Base-by-base conservation (phyloP, 1,140 invertebrate genomes). In the Drosophila nannoptera region DNA sequence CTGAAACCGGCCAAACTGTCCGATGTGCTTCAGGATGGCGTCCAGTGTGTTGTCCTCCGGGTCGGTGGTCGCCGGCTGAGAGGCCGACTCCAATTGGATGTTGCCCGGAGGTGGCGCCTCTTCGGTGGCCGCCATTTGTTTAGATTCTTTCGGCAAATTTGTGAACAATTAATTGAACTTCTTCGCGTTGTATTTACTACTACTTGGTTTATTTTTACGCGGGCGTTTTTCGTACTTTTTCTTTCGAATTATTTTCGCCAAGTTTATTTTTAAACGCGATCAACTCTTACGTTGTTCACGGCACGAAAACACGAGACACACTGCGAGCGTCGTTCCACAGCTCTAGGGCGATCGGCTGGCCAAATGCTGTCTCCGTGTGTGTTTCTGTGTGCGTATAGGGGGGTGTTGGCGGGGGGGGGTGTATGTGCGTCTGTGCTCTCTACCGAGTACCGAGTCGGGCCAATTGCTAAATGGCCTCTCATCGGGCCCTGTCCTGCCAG, bases 1-100 rank as follows among this genome's bases (percentile, higher is more conserved):
- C 78, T 93, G 93, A 82, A 91, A 93, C 55, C 81, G 82, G 11
- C 93, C 92, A 56, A 93, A 92, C 61, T 91, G 90, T 0, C 92
- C 92, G 88, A 65, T 90, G 76, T 69, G 91, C 71, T 58, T 91
- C 71, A 55, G 73, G 61, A 78, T 92, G 90, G 70, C 66, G 43
- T 89, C 87, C 4, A 89, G 64, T 4, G 78, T 81, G 7, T 77
- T 61, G 2, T 89, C 84, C 33, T 89, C 81, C 1, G 76, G 54
- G 90, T 87, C 77, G 5, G 11, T 73, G 5, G 8, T 16, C 54
- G 38, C 33, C 14, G 1, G 0, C 65, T 62, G 54, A 16, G 46
- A 31, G 11, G 14, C 11, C n/a, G 16, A 4, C 9, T 46, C 32
- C 16, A 58, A 16, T 61, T 52, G 22, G 12, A 7, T 38, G 42